Conservation (phyloP, 2,113 vertebrate species). For the Cyrtonyx montezumae region DNA sequence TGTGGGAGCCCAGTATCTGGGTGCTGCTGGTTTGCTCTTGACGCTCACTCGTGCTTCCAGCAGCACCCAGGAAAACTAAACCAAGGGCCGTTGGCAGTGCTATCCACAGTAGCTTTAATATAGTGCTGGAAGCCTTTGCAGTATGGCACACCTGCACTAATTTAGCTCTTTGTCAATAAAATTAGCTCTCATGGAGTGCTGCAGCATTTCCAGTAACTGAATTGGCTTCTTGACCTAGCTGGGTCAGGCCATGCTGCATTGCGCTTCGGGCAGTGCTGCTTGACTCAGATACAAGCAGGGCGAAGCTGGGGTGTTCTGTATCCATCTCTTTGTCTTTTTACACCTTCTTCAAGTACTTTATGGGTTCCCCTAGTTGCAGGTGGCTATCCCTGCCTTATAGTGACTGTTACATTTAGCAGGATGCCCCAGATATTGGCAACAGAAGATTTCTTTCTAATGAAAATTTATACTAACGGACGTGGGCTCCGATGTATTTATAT, state of each 20-base stretch:
- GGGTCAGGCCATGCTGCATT: neutral
- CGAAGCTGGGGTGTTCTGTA: accelerated
- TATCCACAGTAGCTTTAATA: neutral
- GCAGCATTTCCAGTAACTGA: neutral
- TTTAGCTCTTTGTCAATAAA: constrained; percentile 41
- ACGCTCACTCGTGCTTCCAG: neutral
- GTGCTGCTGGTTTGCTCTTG: neutral
- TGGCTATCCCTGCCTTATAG: neutral
- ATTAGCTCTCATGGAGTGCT: neutral
- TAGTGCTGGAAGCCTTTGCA: neutral
- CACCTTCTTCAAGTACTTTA: neutral
- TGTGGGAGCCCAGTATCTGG: neutral
- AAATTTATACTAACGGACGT: neutral
- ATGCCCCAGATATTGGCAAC: neutral
- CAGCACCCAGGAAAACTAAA: neutral
- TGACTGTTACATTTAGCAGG: neutral
- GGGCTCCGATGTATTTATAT: neutral
- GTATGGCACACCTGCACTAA: neutral
- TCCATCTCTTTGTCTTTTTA: neutral
- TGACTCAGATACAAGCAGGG: neutral
- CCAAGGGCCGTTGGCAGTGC: neutral
- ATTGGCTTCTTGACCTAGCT: neutral
- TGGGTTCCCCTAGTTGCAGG: neutral
- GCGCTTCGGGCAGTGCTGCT: neutral
- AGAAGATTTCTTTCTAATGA: neutral